A percentile compares a stretch with the other conserved stretches of the same genome.
Evolutionary conservation across 1,140 invertebrate genomes (phyloP).

Genomic region (Zaprionus ornatus): DNA sequence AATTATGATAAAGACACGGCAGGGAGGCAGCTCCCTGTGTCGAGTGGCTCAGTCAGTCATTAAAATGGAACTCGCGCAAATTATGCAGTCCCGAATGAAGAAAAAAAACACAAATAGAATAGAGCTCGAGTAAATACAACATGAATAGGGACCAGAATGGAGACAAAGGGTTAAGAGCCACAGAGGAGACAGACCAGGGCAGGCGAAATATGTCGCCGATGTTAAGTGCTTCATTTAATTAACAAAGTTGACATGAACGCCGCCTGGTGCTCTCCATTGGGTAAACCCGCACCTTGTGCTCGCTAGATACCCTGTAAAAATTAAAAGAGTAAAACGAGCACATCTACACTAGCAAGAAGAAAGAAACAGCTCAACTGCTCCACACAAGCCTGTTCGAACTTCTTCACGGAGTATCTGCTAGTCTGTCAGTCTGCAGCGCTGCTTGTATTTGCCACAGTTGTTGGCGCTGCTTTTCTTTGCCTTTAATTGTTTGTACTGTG

Average conservation of each 20-base stretch:
- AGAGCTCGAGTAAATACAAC: constrained; percentile 4
- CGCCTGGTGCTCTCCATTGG: constrained; percentile 30
- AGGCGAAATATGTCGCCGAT: constrained; percentile 69
- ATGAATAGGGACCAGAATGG: neutral
- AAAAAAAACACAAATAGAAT: constrained; percentile 26
- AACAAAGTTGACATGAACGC: constrained; percentile 80
- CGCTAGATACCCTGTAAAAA: constrained; percentile 5
- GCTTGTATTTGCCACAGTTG: constrained; percentile 5
- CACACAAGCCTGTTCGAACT: too few relatives aligned
- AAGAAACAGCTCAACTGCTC: neutral
- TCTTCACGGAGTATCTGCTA: neutral
- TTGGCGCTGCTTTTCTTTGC: constrained; percentile 28
- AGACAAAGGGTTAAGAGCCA: neutral
- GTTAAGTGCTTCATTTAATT: constrained; percentile 82
- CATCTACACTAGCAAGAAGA: neutral
- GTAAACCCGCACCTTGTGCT: constrained; percentile 36
- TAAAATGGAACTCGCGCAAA: constrained; percentile 62
- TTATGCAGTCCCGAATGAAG: constrained; percentile 52
- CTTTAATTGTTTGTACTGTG: constrained; percentile 29
- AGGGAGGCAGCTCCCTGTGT: neutral
- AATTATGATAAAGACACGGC: constrained; percentile 66
- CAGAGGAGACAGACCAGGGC: constrained; percentile 7
- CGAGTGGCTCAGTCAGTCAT: constrained; percentile 53
- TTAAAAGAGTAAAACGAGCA: neutral
- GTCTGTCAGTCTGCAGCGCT: neutral